Percentiles rank a stretch among this genome's conserved stretches.
Conservation (phyloP, 2,113 vertebrate genomes). For the Nettapus auritus region DNA sequence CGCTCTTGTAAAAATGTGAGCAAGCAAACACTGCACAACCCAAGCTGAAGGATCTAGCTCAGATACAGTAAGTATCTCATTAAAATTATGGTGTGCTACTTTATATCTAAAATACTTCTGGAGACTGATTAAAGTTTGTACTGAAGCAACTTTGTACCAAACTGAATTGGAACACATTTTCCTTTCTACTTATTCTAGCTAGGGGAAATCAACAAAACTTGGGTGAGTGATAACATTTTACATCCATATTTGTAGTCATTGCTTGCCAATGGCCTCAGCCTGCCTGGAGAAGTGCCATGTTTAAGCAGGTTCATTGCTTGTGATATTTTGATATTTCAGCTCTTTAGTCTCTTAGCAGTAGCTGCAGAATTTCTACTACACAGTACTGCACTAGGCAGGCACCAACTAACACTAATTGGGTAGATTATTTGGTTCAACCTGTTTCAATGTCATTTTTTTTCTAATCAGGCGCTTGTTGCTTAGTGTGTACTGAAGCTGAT, state of each 20-base stretch:
- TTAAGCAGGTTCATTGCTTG: background rate
- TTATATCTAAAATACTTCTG: background rate
- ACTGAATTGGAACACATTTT: background rate
- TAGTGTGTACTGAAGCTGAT: background rate
- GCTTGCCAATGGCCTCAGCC: background rate
- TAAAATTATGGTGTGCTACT: background rate
- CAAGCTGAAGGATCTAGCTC: background rate
- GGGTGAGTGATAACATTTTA: background rate
- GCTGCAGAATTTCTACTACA: background rate
- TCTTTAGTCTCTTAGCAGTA: background rate
- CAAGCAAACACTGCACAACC: background rate
- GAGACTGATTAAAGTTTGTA: background rate
- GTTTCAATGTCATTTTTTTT: background rate
- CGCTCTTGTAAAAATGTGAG: background rate
- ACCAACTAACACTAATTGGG: background rate
- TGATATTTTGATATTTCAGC: background rate
- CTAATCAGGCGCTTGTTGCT: background rate
- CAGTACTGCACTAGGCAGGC: background rate
- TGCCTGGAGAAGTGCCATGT: background rate
- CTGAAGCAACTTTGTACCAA: background rate
- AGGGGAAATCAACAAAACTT: background rate
- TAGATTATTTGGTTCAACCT: background rate
- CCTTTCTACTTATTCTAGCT: background rate
- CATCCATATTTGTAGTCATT: background rate
- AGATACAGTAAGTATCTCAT: background rate